Conservation (phyloP, 2,888 invertebrate species). For the Leptogaster cylindrica region DNA sequence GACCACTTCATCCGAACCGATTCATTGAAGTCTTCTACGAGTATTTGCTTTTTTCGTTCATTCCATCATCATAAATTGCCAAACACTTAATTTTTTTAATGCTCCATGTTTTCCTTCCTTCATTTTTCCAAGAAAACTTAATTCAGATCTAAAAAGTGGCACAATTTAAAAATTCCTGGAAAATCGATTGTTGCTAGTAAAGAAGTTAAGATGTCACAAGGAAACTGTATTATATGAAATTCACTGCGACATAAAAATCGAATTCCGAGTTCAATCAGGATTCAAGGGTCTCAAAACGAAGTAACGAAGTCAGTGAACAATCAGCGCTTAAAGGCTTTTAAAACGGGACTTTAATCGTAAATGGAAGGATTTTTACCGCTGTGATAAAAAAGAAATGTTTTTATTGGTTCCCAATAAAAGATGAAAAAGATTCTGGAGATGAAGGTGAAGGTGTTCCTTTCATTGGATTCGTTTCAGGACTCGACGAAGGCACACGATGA, state of each 20-base stretch:
- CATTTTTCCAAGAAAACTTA: background rate
- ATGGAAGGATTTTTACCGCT: slow-evolving; percentile 18
- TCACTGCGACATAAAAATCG: slow-evolving; percentile 26
- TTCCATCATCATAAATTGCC: too few species aligned
- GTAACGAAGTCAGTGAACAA: slow-evolving; percentile 26
- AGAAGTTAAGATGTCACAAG: background rate
- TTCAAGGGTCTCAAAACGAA: slow-evolving; percentile 10
- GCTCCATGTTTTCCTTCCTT: too few species aligned
- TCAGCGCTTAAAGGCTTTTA: slow-evolving; percentile 15
- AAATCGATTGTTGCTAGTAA: slow-evolving; percentile 7
- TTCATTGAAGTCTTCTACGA: too few species aligned
- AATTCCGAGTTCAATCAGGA: slow-evolving; percentile 20
- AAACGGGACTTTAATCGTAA: slow-evolving; percentile 15
- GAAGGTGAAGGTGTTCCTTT: too few species aligned
- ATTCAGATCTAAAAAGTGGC: slow-evolving; percentile 17
- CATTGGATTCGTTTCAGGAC: background rate
- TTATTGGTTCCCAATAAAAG: slow-evolving; percentile 21
- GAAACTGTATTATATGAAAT: slow-evolving; percentile 23
- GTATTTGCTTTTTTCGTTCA: too few species aligned
- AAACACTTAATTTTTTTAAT: too few species aligned
- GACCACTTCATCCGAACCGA: too few species aligned
- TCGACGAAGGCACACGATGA: background rate
- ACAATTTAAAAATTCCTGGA: slow-evolving; percentile 29
- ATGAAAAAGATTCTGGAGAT: too few species aligned
- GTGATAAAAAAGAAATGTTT: slow-evolving; percentile 8